Conservation (phyloP, 2,797 vertebrate genomes). For the Amazona ochrocephala region DNA sequence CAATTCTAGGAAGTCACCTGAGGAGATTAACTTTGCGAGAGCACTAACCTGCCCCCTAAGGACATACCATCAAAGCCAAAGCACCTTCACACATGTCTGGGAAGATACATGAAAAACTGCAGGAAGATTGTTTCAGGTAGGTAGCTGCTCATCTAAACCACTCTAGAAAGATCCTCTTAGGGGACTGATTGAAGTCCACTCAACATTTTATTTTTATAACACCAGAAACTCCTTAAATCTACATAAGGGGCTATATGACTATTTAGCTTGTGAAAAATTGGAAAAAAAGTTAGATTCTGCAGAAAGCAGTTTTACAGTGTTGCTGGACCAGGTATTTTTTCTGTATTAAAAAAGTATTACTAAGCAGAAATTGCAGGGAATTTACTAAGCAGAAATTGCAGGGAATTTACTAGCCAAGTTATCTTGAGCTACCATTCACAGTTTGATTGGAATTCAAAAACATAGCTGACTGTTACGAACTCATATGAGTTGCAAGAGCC, state of each 20-base stretch:
- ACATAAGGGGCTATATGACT: rapidly evolving
- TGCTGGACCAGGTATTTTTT: neutral
- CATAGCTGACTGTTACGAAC: too few species aligned
- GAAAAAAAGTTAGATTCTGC: rapidly evolving
- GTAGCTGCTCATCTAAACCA: neutral
- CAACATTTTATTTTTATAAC: neutral
- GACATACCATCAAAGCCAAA: neutral
- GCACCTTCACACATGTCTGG: neutral
- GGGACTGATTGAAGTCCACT: rapidly evolving
- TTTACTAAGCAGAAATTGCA: neutral
- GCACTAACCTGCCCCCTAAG: neutral
- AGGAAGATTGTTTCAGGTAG: neutral
- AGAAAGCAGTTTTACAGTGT: neutral
- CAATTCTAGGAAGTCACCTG: neutral
- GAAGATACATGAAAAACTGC: neutral
- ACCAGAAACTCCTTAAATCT: neutral
- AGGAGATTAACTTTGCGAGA: neutral
- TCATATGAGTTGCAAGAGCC: neutral
- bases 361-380: neutral
- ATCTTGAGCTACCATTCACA: neutral
- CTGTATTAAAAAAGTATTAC: neutral
- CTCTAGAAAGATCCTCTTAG: neutral
- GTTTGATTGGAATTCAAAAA: neutral
- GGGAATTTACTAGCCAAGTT: neutral
- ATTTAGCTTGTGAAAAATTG: neutral